A percentile compares a stretch with the other conserved stretches of the same genome.
phyloP scores from a whole-genome alignment of 2,888 invertebrate genomes.

The Phyto melanocephala region DNA sequence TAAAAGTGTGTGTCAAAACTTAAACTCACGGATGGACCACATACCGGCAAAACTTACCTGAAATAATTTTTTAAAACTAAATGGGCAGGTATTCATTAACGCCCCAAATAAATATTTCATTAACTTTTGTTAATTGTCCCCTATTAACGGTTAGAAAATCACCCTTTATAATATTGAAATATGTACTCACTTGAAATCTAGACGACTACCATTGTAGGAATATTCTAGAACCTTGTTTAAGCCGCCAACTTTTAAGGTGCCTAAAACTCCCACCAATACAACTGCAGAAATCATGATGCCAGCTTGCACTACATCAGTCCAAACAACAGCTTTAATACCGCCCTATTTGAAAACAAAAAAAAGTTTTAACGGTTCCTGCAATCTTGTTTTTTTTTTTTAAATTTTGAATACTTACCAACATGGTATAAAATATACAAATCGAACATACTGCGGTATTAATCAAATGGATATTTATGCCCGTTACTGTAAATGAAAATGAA shows the following conservation, averaged over 20 bases:
- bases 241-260: conserved; percentile 78
- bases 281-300: conserved; percentile 78
- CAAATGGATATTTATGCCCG: conserved; percentile 81
- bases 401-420: conserved; percentile 52
- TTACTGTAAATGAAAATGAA: conserved; percentile 78
- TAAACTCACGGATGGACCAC: too few species aligned
- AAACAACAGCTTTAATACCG: conserved; percentile 80
- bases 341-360: conserved; percentile 71
- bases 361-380: background rate
- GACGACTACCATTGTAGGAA: conserved; percentile 76
- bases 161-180: background rate
- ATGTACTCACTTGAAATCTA: conserved; percentile 76
- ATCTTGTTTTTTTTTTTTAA: too few species aligned
- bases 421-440: conserved; percentile 80
- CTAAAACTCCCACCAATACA: conserved; percentile 77
- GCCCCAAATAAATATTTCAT: too few species aligned
- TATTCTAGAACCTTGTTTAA: conserved; percentile 74
- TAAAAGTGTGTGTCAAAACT: too few species aligned
- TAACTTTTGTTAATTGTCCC: too few species aligned
- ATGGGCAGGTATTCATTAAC: too few species aligned
- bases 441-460: conserved; percentile 80
- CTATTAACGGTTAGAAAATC: too few species aligned
- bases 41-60: too few species aligned
- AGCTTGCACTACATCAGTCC: conserved; percentile 80
- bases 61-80: too few species aligned